phyloP scores from a whole-genome alignment of 2,888 invertebrate species.

The Thysanoteuthis rhombus region DNA sequence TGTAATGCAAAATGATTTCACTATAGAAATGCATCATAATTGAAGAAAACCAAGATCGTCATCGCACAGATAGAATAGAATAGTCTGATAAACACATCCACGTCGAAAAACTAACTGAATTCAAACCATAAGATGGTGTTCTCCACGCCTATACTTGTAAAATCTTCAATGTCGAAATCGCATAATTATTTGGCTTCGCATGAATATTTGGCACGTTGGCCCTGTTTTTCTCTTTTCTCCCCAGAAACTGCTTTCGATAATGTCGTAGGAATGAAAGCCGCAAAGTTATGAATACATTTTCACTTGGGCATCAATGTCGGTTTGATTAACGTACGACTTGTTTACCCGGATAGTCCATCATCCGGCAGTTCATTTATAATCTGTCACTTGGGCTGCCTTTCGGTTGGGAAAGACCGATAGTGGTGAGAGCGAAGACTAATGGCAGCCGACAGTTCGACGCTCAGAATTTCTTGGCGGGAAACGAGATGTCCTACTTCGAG shows the following conservation, averaged over 20 bases:
- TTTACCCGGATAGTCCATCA: not conserved
- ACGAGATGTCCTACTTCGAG: not conserved
- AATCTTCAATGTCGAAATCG: not conserved
- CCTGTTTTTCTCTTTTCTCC: conserved; percentile 12
- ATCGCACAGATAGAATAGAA: no score
- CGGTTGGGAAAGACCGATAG: not conserved
- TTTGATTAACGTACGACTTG: conserved; percentile 12
- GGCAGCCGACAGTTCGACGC: not conserved
- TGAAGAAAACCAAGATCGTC: no score
- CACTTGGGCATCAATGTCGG: conserved; percentile 12
- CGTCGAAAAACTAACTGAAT: no score
- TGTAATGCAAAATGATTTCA: no score
- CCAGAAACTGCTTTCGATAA: not conserved
- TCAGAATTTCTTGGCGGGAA: not conserved
- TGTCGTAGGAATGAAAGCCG: not conserved
- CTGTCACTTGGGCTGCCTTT: not conserved
- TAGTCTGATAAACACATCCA: no score
- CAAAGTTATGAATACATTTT: conserved; percentile 12
- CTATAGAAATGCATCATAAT: no score
- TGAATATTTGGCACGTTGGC: not conserved
- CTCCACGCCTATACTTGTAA: not conserved
- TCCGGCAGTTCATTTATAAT: not conserved
- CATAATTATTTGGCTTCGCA: not conserved
- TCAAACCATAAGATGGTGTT: no score
- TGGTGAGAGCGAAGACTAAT: not conserved